Percentiles rank a stretch among this genome's conserved stretches.
phyloP scores from a whole-genome alignment of 2,888 invertebrate species.

The Agrotis exclamationis region DNA sequence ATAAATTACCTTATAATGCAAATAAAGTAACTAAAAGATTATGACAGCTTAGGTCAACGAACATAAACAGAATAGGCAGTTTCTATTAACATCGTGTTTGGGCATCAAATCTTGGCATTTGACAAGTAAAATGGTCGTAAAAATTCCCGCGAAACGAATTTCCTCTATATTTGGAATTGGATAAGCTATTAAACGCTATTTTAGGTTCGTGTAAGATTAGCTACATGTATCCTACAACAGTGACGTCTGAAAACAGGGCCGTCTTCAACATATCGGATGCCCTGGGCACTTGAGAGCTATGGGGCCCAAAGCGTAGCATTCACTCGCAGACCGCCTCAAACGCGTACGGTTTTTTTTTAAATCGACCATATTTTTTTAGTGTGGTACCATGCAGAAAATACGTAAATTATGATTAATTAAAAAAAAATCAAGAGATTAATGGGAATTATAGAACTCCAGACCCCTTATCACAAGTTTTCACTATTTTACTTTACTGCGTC shows the following conservation, averaged over 20 bases:
- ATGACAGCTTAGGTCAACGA: constrained; percentile 50
- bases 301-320: too few relatives aligned
- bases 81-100: constrained; percentile 49
- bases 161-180: not conserved
- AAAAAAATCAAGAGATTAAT: too few relatives aligned
- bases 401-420: too few relatives aligned
- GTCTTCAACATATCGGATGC: too few relatives aligned
- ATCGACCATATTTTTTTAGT: too few relatives aligned
- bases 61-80: constrained; percentile 49
- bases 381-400: too few relatives aligned
- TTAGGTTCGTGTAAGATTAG: constrained; percentile 16
- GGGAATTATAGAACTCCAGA: too few relatives aligned
- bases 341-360: too few relatives aligned
- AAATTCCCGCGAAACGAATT: constrained; percentile 3
- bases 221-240: constrained; percentile 7
- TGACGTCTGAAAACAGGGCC: constrained; percentile 21
- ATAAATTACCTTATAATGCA: constrained; percentile 61
- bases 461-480: too few relatives aligned
- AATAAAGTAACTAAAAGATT: constrained; percentile 54
- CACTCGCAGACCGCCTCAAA: too few relatives aligned
- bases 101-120: constrained; percentile 25
- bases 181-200: not conserved
- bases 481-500: too few relatives aligned
- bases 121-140: constrained; percentile 15
- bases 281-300: too few relatives aligned